A percentile compares a stretch with the other conserved stretches of the same genome.
These are phyloP conservation scores for Bombus affinis DNA, from an alignment of 1,140 invertebrate species.

Conservation along the genomic window DNA sequence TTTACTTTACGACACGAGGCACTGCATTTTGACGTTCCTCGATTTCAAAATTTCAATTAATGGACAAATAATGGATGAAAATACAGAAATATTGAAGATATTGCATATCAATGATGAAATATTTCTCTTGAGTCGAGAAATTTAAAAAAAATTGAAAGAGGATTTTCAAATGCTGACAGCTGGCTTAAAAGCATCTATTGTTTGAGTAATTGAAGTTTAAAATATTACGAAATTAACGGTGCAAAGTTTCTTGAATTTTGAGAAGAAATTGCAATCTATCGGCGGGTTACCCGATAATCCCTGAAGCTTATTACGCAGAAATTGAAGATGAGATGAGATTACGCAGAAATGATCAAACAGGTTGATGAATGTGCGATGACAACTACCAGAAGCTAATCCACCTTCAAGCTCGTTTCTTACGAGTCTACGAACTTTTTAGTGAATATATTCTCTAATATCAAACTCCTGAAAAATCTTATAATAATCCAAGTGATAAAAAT, in stretches of 20 bases:
- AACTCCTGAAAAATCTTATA: neutral
- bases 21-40: too few relatives aligned
- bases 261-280: slow-evolving; percentile 18
- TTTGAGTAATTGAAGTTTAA: neutral
- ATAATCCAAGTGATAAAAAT: neutral
- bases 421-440: neutral
- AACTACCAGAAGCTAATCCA: neutral
- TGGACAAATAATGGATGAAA: neutral
- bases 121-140: neutral
- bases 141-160: neutral
- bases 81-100: neutral
- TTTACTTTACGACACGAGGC: neutral
- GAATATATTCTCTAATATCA: too few relatives aligned
- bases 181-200: neutral
- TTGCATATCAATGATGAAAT: neutral
- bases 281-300: neutral
- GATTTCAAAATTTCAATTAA: too few relatives aligned
- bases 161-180: neutral
- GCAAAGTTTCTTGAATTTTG: neutral
- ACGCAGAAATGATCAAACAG: slow-evolving; percentile 4
- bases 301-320: neutral
- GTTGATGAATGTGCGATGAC: slow-evolving; percentile 4
- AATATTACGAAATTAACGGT: neutral
- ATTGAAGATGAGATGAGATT: neutral
- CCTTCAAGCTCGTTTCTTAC: neutral